Base-by-base conservation (phyloP, 2,797 vertebrate species). In the Argentina silus region DNA sequence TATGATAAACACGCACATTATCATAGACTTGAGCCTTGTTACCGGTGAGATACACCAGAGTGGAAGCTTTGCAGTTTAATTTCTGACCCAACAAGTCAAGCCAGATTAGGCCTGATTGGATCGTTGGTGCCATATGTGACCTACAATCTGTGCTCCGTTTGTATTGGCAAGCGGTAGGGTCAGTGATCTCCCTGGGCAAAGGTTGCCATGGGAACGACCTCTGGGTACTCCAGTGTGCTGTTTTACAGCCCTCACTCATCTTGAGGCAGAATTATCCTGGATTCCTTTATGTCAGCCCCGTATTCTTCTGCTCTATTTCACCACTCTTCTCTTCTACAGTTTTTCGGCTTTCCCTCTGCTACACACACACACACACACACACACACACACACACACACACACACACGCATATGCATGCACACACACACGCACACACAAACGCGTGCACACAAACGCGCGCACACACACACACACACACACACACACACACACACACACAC, bases 151-250 rank as follows among this genome's bases (percentile, higher is more conserved):
- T 81, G 89, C 90, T 87, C 80, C 12, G 80, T 82, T 82, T 72
- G 66, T 86, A 90, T 89, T 68, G 89, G 85, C 67, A 85, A 86
- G 75, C 60, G 80, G 89, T 88, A 90, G 87, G 89, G 90, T 91
- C 85, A 92, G 80, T 48, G 86, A 91, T 93, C 93, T 94, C 90
- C 83, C 83, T 69, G 84, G 89, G 91, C 89, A 84, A 72, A 82
- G 90, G 94, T 96, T 96, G 91, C 94, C 91, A 95, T 95, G 93
- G 93, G 91, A 95, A 95, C 90, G 87, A 92, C 92, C 88, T 88
- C 91, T 92, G 89, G 90, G 90, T 91, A 85, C 88, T 88, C 68
- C 48, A 21, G 80, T 74, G 73, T 78, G 86, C 88, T 88, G 80
- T 86, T 84, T 74, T 66, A 78, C 75, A 81, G 85, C 81, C 79